A percentile compares a stretch with the other conserved stretches of the same genome.
These are phyloP conservation scores for Cossypha dichroa DNA, from an alignment of 2,797 vertebrate genomes.

Conservation along the genomic window DNA sequence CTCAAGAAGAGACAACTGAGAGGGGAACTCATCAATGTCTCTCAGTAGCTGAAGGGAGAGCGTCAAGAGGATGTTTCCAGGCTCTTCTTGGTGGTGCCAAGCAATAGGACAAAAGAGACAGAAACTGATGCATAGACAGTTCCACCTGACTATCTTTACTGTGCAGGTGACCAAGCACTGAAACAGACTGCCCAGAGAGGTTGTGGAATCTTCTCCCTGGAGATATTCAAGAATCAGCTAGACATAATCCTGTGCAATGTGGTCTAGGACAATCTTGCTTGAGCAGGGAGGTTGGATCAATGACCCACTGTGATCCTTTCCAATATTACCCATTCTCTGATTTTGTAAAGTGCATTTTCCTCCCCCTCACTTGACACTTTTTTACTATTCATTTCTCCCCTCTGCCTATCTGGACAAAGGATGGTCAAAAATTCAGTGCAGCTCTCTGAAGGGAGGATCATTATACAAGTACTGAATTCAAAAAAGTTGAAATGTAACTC, in stretches of 20 bases:
- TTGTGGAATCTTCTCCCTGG: not conserved
- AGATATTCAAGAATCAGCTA: not conserved
- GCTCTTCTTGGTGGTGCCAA: not conserved
- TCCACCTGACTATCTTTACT: not conserved
- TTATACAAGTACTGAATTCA: not conserved
- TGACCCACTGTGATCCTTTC: not conserved
- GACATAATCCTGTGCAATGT: not conserved
- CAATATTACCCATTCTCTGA: not conserved
- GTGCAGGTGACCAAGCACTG: not conserved
- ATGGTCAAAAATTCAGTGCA: not conserved
- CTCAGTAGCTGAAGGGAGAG: not conserved
- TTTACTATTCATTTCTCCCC: not conserved
- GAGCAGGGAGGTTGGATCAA: not conserved
- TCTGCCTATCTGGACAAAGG: not conserved
- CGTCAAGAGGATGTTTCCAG: not conserved
- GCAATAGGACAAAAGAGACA: not conserved
- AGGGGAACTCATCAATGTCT: not conserved
- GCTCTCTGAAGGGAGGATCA: not conserved
- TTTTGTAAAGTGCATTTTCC: not conserved
- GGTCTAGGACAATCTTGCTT: not conserved
- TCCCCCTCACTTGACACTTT: not conserved
- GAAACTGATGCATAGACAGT: not conserved
- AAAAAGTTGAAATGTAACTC: not conserved
- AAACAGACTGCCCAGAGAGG: not conserved
- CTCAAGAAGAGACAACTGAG: not conserved